These are phyloP conservation scores for Platysternon megacephalum DNA, from an alignment of 2,113 vertebrate genomes.

Conservation along the genomic window DNA sequence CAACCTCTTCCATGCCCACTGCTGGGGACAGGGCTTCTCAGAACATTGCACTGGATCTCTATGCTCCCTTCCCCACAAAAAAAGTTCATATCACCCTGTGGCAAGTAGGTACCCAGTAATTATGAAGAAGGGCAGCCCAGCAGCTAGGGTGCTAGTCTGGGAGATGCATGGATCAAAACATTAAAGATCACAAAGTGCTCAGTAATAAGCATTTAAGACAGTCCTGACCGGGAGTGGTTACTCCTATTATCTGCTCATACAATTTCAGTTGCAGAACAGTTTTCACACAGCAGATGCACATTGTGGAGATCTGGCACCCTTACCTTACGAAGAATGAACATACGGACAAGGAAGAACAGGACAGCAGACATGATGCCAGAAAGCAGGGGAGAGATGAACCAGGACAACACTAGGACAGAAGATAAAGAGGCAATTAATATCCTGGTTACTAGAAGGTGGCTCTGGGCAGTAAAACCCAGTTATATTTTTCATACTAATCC, in stretches of 20 bases:
- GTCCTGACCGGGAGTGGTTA: not conserved
- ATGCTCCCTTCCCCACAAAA: not conserved
- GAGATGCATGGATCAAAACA: no score
- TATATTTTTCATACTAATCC: not conserved
- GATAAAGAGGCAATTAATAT: not conserved
- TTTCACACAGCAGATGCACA: not conserved
- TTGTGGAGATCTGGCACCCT: not conserved
- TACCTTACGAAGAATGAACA: conserved; percentile 93
- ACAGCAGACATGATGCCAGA: conserved; percentile 95
- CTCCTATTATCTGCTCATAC: not conserved
- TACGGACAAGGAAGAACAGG: conserved; percentile 91
- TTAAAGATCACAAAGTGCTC: not conserved
- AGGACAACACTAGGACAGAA: conserved; percentile 87
- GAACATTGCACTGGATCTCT: not conserved
- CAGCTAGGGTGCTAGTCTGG: not conserved
- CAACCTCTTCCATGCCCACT: not conserved
- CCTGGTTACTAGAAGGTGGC: rapidly evolving
- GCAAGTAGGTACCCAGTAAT: not conserved
- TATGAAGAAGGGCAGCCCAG: not conserved
- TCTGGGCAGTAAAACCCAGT: not conserved
- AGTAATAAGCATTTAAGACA: not conserved
- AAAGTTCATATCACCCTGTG: not conserved
- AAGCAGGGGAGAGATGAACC: conserved; percentile 96
- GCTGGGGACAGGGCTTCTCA: not conserved
- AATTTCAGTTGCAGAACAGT: not conserved